Evolutionary conservation across 2,797 vertebrate genomes (phyloP), one percentile per base, ranked within the genome.

Genomic region (Darevskia nairensis): DNA sequence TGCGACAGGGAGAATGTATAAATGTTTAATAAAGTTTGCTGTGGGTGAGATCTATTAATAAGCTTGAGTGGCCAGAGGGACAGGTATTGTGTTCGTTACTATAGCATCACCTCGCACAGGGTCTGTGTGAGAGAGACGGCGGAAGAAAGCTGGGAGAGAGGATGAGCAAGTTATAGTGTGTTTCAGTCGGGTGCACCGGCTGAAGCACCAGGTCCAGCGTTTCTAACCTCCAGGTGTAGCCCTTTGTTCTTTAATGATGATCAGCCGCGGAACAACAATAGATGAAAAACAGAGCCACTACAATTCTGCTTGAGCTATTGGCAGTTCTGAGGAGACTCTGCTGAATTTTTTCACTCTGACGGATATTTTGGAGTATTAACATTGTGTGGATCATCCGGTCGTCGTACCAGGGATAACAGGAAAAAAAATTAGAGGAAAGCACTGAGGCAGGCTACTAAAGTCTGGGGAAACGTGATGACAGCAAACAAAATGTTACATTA

Each of bases 1-100:
- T 87, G 86, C 76, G 92, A 39, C 59, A 75, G 80, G 79, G 89
- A 94, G 93, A 89, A 92, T 93, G 95, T 82, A 25, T 98, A 94
- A 97, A 98, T 98, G 95, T 98, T 98, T 98, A 95, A 98, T 97
- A 91, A 95, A 95, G 91, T 95, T 93, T 88, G 27, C 94, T 92
- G 93, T 89, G 95, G 96, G 97, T 93, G 96, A 96, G 95, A 96
- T 97, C 95, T 93, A 92, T 93, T 95, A 93, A 95, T 85, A 92
- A 95, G 94, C 91, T 90, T 94, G 89, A 95, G 93, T 80, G 66
- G 93, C 93, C 77, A 64, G 95, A 91, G 94, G 85, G 95, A 95
- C 95, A 96, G 96, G 95, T 95, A 96, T 95, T 93, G 93, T 96
- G 93, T 94, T 78, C 35, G 96, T 97, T 97, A 96, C 96, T 95